Evolutionary conservation across 2,797 vertebrate genomes (phyloP).

Genomic region (Xyrichtys novacula): DNA sequence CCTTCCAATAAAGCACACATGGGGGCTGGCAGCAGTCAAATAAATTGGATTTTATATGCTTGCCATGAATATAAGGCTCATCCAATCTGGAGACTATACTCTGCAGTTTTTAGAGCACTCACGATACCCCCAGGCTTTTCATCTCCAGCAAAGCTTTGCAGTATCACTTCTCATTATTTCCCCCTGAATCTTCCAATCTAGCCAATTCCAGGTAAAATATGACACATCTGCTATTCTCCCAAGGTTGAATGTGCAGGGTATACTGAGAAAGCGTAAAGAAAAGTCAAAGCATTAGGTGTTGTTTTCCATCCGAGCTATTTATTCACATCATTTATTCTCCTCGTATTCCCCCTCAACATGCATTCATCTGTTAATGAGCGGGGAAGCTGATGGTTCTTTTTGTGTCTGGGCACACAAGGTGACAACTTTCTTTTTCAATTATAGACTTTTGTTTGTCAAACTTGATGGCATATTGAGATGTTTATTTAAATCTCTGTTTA

Average conservation of each 20-base stretch:
- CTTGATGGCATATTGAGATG: conserved; percentile 1
- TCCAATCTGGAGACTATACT: conserved; percentile 71
- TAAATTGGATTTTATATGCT: conserved; percentile 77
- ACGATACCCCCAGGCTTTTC: conserved; percentile 80
- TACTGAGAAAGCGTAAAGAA: conserved; percentile 27
- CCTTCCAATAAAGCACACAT: conserved; percentile 66
- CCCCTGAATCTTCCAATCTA: conserved; percentile 81
- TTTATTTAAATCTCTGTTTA: conserved; percentile 28
- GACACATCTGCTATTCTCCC: conserved; percentile 60
- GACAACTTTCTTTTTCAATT: conserved; percentile 32
- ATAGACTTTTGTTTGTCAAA: conserved; percentile 10
- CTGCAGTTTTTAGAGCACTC: conserved; percentile 76
- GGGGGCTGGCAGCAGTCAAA: conserved; percentile 60
- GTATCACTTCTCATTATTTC: conserved; percentile 84
- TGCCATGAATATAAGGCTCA: conserved; percentile 70
- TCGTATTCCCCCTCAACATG: conserved; percentile 26
- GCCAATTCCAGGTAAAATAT: conserved; percentile 74
- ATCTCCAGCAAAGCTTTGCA: conserved; percentile 73
- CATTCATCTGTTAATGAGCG: conserved; percentile 54
- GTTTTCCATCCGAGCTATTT: conserved; percentile 65
- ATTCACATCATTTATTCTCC: conserved; percentile 58
- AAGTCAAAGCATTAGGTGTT: conserved; percentile 42
- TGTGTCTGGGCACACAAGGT: conserved; percentile 19
- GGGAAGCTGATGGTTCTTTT: conserved; percentile 20
- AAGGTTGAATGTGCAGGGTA: conserved; percentile 66